Conservation (phyloP, 2,113 vertebrate genomes). For the Calyptommatus sinebrachiatus region DNA sequence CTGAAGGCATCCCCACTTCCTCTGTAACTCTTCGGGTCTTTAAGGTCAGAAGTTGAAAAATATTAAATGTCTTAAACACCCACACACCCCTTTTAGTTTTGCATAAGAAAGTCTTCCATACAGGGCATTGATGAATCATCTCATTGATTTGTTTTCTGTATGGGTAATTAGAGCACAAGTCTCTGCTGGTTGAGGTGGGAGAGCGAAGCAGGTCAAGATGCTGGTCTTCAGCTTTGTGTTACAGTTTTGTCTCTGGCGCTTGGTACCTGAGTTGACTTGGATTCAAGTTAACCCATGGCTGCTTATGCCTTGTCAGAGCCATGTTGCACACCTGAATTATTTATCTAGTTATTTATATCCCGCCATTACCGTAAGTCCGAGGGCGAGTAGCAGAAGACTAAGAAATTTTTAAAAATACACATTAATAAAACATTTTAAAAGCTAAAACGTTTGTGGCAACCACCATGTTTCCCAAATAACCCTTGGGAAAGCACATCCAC, state of each 20-base stretch:
- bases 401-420: too few species aligned
- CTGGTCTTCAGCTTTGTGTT: neutral
- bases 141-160: neutral
- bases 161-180: neutral
- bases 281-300: constrained; percentile 46
- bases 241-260: neutral
- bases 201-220: fast-evolving
- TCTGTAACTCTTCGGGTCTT: neutral
- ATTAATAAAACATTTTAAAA: too few species aligned
- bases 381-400: too few species aligned
- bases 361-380: too few species aligned
- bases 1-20: too few species aligned
- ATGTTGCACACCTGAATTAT: neutral
- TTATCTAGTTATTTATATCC: too few species aligned
- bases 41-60: neutral
- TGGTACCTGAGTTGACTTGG: neutral
- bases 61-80: neutral
- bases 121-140: neutral
- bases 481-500: neutral
- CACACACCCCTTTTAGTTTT: neutral
- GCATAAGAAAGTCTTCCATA: too few species aligned
- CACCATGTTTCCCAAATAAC: too few species aligned
- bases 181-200: neutral
- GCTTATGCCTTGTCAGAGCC: constrained; percentile 45
- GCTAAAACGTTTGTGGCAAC: neutral